Percentiles rank a stretch among this genome's conserved stretches.
phyloP scores from a whole-genome alignment of 2,113 vertebrate genomes.

The Sialia sialis region DNA sequence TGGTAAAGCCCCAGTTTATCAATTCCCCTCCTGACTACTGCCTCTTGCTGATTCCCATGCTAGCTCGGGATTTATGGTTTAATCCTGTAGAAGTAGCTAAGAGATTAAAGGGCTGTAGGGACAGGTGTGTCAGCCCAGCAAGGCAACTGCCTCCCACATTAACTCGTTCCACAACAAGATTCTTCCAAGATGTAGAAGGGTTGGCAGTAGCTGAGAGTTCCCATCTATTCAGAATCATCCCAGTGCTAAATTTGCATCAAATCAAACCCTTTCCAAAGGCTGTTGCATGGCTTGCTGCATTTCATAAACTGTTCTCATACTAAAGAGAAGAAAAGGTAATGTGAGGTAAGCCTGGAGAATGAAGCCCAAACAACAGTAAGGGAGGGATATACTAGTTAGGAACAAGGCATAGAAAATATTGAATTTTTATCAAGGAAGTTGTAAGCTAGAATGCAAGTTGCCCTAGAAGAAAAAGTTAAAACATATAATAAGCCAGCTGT shows the following conservation, averaged over 20 bases:
- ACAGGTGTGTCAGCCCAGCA: background rate
- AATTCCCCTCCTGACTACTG: background rate
- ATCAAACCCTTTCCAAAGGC: background rate
- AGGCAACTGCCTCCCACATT: background rate
- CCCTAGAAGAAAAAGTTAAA: background rate
- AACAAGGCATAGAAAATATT: background rate
- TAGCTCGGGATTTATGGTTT: background rate
- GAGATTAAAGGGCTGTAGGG: background rate
- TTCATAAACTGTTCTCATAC: background rate
- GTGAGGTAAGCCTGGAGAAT: background rate
- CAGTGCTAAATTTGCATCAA: background rate
- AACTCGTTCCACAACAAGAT: background rate
- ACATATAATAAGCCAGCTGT: background rate
- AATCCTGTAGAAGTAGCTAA: background rate
- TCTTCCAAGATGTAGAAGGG: background rate
- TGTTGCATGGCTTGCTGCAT: background rate
- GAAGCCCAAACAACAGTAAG: background rate
- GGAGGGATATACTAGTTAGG: background rate
- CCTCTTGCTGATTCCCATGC: background rate
- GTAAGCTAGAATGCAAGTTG: background rate
- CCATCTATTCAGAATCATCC: rapidly evolving
- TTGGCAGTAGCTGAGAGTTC: background rate
- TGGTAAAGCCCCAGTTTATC: background rate
- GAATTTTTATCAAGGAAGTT: background rate
- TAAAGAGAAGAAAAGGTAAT: background rate